Evolutionary conservation across 2,113 vertebrate genomes (phyloP).

Genomic region (Alces alces): DNA sequence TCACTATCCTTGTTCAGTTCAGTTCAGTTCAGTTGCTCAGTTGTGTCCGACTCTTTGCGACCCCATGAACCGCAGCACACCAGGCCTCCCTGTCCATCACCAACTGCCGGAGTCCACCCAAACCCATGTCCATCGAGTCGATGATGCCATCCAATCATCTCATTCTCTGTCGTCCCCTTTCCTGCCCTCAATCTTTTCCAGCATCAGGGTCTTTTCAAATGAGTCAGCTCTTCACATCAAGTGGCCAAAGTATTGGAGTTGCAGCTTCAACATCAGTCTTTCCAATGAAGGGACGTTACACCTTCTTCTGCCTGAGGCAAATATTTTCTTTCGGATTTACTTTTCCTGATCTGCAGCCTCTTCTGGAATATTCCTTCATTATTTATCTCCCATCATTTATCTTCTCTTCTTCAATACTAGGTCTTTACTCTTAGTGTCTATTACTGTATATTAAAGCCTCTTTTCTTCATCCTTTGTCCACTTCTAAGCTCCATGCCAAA

Average conservation of each 20-base stretch:
- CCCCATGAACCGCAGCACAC: fast-evolving
- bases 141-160: background rate
- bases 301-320: background rate
- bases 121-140: background rate
- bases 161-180: no score
- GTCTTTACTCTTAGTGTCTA: background rate
- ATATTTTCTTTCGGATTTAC: background rate
- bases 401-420: background rate
- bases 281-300: background rate
- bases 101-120: background rate
- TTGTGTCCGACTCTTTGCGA: background rate
- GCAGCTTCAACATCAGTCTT: no score
- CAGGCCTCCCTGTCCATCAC: background rate
- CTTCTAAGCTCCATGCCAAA: background rate
- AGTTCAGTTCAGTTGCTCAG: background rate
- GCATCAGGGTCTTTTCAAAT: no score
- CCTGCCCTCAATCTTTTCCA: no score
- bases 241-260: no score
- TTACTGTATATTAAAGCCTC: background rate
- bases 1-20: background rate
- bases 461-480: background rate
- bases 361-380: background rate
- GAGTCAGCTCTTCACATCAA: no score
- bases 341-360: background rate
- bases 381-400: background rate